These are phyloP conservation scores for Drosophila robusta DNA, from an alignment of 2,888 invertebrate species.

Conservation along the genomic window DNA sequence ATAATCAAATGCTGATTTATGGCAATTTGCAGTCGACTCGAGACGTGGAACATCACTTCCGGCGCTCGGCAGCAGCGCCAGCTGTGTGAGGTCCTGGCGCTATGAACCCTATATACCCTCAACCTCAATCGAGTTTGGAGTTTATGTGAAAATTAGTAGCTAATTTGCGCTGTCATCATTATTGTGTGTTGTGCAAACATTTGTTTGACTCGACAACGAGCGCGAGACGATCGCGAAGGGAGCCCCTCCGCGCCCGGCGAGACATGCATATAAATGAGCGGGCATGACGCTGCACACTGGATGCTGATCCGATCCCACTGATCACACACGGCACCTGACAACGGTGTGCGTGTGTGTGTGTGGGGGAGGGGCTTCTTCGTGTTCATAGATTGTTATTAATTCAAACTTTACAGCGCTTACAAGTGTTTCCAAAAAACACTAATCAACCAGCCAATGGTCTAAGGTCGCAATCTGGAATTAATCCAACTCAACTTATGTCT, in stretches of 20 bases:
- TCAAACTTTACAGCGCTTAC: slow-evolving; percentile 22
- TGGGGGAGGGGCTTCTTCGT: slow-evolving; percentile 3
- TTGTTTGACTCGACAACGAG: slow-evolving; percentile 59
- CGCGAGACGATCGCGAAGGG: neutral
- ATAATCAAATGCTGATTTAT: slow-evolving; percentile 81
- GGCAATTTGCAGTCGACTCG: slow-evolving; percentile 61
- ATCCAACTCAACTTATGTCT: neutral
- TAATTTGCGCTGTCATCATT: slow-evolving; percentile 81
- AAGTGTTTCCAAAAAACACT: slow-evolving; percentile 19
- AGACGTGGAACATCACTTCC: slow-evolving; percentile 49
- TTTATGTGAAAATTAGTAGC: slow-evolving; percentile 74
- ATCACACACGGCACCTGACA: slow-evolving; percentile 3
- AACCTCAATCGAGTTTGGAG: slow-evolving; percentile 17
- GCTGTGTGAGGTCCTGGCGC: slow-evolving; percentile 78
- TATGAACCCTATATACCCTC: slow-evolving; percentile 49
- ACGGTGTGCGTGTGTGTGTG: slow-evolving; percentile 5
- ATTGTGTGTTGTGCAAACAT: slow-evolving; percentile 80
- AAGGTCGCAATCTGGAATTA: no score
- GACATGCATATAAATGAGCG: slow-evolving; percentile 57
- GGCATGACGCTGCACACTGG: slow-evolving; percentile 41
- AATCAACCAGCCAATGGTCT: slow-evolving; percentile 5
- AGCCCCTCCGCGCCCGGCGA: neutral
- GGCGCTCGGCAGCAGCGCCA: slow-evolving; percentile 52
- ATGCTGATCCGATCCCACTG: slow-evolving; percentile 11
- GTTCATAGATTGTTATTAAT: slow-evolving; percentile 43